phyloP scores from a whole-genome alignment of 2,797 vertebrate species.

The Oceanodroma leucorhoa region DNA sequence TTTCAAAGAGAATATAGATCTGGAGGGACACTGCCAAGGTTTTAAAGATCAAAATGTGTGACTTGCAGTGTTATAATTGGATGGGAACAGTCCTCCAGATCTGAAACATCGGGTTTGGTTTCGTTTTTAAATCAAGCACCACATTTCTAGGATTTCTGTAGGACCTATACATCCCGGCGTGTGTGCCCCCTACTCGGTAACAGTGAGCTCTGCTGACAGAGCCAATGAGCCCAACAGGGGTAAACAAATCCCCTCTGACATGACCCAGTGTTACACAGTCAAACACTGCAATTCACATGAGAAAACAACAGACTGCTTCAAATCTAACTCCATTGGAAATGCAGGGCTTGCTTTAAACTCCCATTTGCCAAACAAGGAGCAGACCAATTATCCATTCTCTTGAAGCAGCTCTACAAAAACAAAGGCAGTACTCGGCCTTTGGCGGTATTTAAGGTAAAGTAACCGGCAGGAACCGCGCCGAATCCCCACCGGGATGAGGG shows the following conservation, averaged over 20 bases:
- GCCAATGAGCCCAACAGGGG: neutral
- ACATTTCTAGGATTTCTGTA: conserved; percentile 35
- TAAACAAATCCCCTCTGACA: conserved; percentile 43
- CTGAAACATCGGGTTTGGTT: conserved; percentile 46
- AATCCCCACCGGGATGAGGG: neutral
- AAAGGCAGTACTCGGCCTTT: neutral
- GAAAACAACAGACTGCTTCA: neutral
- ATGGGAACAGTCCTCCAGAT: conserved; percentile 55
- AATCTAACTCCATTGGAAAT: neutral
- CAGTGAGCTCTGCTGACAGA: conserved; percentile 51
- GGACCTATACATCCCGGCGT: neutral
- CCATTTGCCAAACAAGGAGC: neutral
- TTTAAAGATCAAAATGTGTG: conserved; percentile 62
- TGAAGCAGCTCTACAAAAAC: neutral
- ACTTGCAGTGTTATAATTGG: conserved; percentile 52
- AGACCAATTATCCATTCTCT: neutral
- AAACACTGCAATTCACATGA: neutral
- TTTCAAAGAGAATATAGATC: conserved; percentile 59
- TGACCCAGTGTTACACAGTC: conserved; percentile 1
- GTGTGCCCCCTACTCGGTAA: neutral
- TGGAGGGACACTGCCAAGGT: conserved; percentile 36
- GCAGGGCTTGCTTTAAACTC: neutral
- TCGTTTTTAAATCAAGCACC: conserved; percentile 49
- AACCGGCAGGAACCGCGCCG: rapidly evolving
- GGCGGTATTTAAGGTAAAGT: neutral